Base-by-base conservation (phyloP, 2,797 vertebrate species). In the Platyrinchus mystaceus region DNA sequence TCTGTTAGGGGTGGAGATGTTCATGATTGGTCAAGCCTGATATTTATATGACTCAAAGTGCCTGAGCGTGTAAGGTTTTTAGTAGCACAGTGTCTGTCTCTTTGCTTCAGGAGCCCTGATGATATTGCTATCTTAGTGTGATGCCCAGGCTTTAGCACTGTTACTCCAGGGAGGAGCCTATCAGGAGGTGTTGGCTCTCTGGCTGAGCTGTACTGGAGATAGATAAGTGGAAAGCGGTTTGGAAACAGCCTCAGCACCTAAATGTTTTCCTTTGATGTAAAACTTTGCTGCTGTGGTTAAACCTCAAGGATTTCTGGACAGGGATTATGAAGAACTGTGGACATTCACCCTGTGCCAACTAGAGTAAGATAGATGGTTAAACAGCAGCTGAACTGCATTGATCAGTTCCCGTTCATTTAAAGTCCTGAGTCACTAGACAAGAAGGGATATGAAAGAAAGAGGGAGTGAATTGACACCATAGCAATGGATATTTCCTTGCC, bases 321-420 rank as follows among this genome's bases (percentile, higher is more conserved):
- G 46, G 26, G 7, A 1, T 32, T 76, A 7, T 59, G 36, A 19
- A 66, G 63, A 73, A 34, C 49, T 4, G 4, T 16, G n/a, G 30
- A 20, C 3, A 2, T 53, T 63, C 17, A 56, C 28, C 10, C 37
- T 67, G 23, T 14, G 19, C n/a, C 0, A 0, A n/a, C 46, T 30
- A n/a, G 32, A 46, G 10, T 23, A 47, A 55, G 32, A 37, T 4
- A 67, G 30, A 23, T 77, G 60, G 18, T 52, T 52, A 52, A 52
- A 56, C 19, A 58, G 59, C 30, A 44, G 30, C 27, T 64, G 26
- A 62, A 28, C 23, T 50, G 46, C 30, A 30, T 2, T 9, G 8
- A 53, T 58, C 60, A 28, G 21, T 64, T 84, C 17, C 5, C 9
- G 79, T 63, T 77, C 64, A 47, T 24, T 58, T 10, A 53, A 43